Conservation (phyloP, 2,888 invertebrate genomes). For the Hirtodrosophila trivittata region DNA sequence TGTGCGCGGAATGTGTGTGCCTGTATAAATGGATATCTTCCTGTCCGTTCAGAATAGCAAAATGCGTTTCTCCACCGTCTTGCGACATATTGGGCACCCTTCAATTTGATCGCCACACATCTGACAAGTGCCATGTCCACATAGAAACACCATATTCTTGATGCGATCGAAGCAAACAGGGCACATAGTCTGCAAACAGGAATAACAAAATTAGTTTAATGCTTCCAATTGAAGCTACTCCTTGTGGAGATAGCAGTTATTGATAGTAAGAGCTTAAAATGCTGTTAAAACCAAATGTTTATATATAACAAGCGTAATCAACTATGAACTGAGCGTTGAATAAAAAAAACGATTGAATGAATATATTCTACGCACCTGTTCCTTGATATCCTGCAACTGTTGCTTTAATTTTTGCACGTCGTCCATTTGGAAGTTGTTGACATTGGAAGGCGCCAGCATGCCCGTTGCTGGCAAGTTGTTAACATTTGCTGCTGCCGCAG, state of each 20-base stretch:
- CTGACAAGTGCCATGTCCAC: conserved; percentile 99
- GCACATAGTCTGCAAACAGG: conserved; percentile 94
- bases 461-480: conserved; percentile 50
- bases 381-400: conserved; percentile 98
- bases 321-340: too few relatives aligned
- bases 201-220: background rate
- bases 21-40: conserved; percentile 16
- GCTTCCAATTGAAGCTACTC: too few relatives aligned
- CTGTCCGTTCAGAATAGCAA: conserved; percentile 89
- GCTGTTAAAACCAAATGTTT: background rate
- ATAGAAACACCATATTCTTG: conserved; percentile 99
- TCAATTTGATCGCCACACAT: conserved; percentile 99
- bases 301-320: too few relatives aligned
- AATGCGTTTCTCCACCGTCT: conserved; percentile 97
- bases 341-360: too few relatives aligned
- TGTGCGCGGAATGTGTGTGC: conserved; percentile 69
- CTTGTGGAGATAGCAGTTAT: too few relatives aligned
- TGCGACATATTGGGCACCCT: conserved; percentile 98
- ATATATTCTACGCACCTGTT: conserved; percentile 93
- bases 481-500: conserved; percentile 52
- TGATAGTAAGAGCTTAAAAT: too few relatives aligned
- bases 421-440: conserved; percentile 88
- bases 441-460: conserved; percentile 84
- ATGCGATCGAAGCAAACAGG: conserved; percentile 98
- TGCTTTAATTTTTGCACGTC: conserved; percentile 96